These are phyloP conservation scores for Gryllus bimaculatus DNA, from an alignment of 1,140 invertebrate genomes.

Conservation along the genomic window DNA sequence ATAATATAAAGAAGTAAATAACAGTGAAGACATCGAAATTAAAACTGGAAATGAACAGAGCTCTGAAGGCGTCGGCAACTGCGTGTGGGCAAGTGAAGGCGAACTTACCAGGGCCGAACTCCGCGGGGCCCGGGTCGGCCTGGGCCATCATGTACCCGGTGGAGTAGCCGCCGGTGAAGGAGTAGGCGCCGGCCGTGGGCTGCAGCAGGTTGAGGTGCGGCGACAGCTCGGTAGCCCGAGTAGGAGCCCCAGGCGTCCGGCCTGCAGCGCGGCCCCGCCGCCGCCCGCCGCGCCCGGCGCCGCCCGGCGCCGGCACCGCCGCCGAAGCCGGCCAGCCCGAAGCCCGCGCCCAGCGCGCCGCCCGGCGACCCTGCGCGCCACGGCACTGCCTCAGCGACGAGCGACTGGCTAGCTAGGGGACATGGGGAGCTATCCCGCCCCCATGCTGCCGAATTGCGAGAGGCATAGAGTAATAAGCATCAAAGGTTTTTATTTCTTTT, in stretches of 20 bases:
- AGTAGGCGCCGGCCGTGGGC: conserved; percentile 54
- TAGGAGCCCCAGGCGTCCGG: conserved; percentile 61
- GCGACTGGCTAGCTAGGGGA: too few relatives aligned
- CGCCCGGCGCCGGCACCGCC: neutral
- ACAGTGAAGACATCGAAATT: too few relatives aligned
- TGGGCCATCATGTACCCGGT: neutral
- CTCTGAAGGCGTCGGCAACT: too few relatives aligned
- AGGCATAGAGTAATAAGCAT: too few relatives aligned
- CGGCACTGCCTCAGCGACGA: too few relatives aligned
- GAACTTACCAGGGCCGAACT: neutral
- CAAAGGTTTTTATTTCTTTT: too few relatives aligned
- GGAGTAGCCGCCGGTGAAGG: conserved; percentile 33
- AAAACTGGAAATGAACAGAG: too few relatives aligned
- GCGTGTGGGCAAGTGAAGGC: too few relatives aligned
- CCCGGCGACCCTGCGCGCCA: conserved; percentile 24
- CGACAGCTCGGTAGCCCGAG: conserved; percentile 61
- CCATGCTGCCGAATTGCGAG: too few relatives aligned
- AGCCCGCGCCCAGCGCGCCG: conserved; percentile 37
- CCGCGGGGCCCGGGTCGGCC: neutral
- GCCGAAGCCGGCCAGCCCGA: conserved; percentile 25
- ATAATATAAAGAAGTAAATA: too few relatives aligned
- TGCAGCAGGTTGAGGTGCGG: conserved; percentile 60
- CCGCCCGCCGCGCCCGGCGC: conserved; percentile 23
- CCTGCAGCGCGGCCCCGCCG: conserved; percentile 37
- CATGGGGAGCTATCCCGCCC: too few relatives aligned